Conservation (phyloP, 2,888 invertebrate genomes). For the Oligia latruncula region DNA sequence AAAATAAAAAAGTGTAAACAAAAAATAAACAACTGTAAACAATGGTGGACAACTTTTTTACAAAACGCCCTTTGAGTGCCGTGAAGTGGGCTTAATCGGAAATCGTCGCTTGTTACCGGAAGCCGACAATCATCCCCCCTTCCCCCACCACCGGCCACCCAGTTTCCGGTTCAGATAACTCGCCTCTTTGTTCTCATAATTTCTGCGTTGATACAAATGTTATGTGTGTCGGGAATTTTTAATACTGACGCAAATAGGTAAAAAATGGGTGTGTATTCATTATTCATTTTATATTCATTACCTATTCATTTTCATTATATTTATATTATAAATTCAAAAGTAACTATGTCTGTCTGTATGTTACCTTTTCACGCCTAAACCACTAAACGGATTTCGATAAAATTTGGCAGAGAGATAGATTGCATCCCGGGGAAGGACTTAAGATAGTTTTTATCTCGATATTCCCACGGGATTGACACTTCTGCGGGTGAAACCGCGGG, state of each 20-base stretch:
- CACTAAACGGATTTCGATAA: too few relatives aligned
- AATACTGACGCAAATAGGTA: conserved; percentile 8
- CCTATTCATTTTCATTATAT: too few relatives aligned
- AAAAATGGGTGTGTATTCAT: background rate
- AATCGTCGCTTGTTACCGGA: conserved; percentile 68
- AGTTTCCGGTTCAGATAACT: conserved; percentile 62
- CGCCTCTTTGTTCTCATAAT: conserved; percentile 54
- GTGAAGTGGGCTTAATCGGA: conserved; percentile 67
- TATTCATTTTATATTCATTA: background rate
- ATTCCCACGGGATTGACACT: too few relatives aligned
- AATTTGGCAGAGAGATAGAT: too few relatives aligned
- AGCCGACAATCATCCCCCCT: conserved; percentile 56
- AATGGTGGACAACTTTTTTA: conserved; percentile 45
- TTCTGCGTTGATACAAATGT: conserved; percentile 31
- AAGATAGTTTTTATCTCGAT: too few relatives aligned
- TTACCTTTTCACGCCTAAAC: too few relatives aligned
- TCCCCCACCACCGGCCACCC: conserved; percentile 33
- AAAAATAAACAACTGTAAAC: conserved; percentile 40
- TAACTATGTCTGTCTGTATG: too few relatives aligned
- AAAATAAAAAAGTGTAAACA: conserved; percentile 12
- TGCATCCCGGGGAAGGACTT: too few relatives aligned
- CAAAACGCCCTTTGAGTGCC: conserved; percentile 46
- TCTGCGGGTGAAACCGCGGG: too few relatives aligned
- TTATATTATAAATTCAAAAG: too few relatives aligned
- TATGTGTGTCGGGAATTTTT: conserved; percentile 45